These are phyloP conservation scores for Helogale parvula DNA, from an alignment of 2,113 vertebrate species.

Conservation along the genomic window DNA sequence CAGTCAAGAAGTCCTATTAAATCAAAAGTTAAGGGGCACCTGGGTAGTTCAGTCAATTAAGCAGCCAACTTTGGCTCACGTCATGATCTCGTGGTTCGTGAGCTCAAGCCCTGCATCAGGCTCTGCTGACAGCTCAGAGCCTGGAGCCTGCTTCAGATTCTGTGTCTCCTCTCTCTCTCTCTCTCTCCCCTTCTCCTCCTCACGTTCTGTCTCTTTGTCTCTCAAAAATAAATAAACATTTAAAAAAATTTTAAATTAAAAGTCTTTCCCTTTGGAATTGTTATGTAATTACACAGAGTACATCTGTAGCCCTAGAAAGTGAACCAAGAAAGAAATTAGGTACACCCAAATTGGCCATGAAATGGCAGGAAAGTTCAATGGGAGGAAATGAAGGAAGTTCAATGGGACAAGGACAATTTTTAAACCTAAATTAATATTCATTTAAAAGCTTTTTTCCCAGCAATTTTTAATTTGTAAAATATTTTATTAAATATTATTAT, in stretches of 20 bases:
- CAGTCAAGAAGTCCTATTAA: neutral
- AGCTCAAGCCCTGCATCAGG: too few relatives aligned
- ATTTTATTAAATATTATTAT: conserved; percentile 2
- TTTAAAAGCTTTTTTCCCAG: neutral
- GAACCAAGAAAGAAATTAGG: conserved; percentile 3
- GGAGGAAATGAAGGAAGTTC: neutral
- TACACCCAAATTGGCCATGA: neutral
- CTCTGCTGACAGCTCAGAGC: too few relatives aligned
- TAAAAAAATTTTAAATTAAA: neutral
- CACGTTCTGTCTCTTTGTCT: too few relatives aligned
- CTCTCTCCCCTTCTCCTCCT: too few relatives aligned
- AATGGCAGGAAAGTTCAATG: too few relatives aligned
- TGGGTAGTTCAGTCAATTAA: too few relatives aligned
- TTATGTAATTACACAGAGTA: neutral
- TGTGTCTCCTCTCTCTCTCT: too few relatives aligned
- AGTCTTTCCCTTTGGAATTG: conserved; percentile 48
- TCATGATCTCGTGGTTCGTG: too few relatives aligned
- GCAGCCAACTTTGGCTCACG: too few relatives aligned
- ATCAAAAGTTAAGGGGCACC: neutral
- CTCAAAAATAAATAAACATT: too few relatives aligned
- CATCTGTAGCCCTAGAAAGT: neutral
- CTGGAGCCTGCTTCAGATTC: too few relatives aligned
- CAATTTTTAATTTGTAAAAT: neutral
- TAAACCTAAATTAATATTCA: conserved; percentile 11
- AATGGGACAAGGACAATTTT: neutral